These are phyloP conservation scores for Mystacides longicornis DNA, from an alignment of 2,888 invertebrate genomes.

Conservation along the genomic window DNA sequence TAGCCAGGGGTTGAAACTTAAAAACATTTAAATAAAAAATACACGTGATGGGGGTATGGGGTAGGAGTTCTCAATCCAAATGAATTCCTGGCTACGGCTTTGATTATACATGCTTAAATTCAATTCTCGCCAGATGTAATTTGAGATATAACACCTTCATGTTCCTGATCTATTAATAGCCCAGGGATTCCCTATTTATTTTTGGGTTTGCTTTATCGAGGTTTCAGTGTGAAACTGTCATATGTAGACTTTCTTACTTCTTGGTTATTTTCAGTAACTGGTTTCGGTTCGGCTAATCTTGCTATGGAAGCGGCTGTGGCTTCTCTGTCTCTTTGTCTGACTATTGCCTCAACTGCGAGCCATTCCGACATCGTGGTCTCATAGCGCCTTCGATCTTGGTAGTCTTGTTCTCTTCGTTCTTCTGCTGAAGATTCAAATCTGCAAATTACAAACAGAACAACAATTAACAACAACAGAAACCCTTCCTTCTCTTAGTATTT, in stretches of 20 bases:
- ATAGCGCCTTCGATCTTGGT: constrained; percentile 64
- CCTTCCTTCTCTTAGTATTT: background rate
- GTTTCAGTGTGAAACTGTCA: too few species aligned
- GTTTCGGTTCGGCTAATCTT: constrained; percentile 66
- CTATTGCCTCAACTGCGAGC: constrained; percentile 91
- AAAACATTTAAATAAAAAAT: too few species aligned
- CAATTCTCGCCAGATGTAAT: too few species aligned
- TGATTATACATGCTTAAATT: too few species aligned
- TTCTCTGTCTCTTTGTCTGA: constrained; percentile 73
- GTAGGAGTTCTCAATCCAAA: too few species aligned
- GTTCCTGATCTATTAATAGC: too few species aligned
- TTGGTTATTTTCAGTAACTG: constrained; percentile 31
- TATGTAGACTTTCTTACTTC: constrained; percentile 28
- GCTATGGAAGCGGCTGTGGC: constrained; percentile 80
- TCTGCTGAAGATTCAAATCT: constrained; percentile 63
- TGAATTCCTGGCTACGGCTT: too few species aligned
- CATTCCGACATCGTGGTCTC: constrained; percentile 93
- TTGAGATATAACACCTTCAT: too few species aligned
- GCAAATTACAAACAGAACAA: constrained; percentile 7
- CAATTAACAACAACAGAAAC: background rate
- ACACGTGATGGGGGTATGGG: too few species aligned
- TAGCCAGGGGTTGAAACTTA: too few species aligned
- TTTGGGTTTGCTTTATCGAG: too few species aligned
- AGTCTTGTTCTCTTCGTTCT: constrained; percentile 59
- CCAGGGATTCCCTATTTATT: too few species aligned